Percentiles rank a stretch among this genome's conserved stretches.
Evolutionary conservation across 1,140 invertebrate genomes (phyloP).

Genomic region (Caenorhabditis inopinata): DNA sequence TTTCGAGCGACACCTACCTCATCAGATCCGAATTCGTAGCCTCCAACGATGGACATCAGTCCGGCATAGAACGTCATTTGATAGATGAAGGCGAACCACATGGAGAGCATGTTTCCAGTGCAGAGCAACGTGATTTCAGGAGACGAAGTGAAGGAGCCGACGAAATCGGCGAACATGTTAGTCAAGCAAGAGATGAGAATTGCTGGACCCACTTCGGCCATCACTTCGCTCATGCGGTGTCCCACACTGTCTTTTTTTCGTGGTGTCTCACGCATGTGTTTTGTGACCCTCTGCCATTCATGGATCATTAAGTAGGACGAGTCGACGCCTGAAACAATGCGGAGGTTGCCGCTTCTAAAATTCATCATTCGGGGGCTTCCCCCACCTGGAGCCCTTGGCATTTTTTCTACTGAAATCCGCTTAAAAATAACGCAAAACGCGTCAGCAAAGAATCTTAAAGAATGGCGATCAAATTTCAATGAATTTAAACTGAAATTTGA

Average conservation of each 20-base stretch:
- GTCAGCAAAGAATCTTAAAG: too few species aligned
- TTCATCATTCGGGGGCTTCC: background rate
- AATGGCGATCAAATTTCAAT: too few species aligned
- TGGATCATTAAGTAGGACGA: conserved; percentile 65
- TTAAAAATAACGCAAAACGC: too few species aligned
- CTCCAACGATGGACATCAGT: conserved; percentile 57
- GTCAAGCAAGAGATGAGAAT: conserved; percentile 64
- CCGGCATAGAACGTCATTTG: conserved; percentile 66
- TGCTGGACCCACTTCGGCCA: conserved; percentile 62
- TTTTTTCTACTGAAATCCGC: too few species aligned
- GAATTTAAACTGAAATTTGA: too few species aligned
- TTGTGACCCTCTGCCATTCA: conserved; percentile 66
- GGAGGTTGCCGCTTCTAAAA: background rate
- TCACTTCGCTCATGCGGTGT: conserved; percentile 54
- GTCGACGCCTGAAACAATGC: conserved; percentile 51
- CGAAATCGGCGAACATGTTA: conserved; percentile 63
- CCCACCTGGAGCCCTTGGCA: too few species aligned
- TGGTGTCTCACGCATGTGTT: conserved; percentile 60
- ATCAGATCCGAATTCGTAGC: conserved; percentile 58
- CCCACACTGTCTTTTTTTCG: conserved; percentile 60
- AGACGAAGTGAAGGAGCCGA: conserved; percentile 62
- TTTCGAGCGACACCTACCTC: too few species aligned
- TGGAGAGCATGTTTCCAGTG: conserved; percentile 62
- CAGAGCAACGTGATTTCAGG: conserved; percentile 64
- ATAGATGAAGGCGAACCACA: conserved; percentile 61